A percentile compares a stretch with the other conserved stretches of the same genome.
Conservation (phyloP, 2,888 invertebrate genomes). For the Philhelius pedissequus region DNA sequence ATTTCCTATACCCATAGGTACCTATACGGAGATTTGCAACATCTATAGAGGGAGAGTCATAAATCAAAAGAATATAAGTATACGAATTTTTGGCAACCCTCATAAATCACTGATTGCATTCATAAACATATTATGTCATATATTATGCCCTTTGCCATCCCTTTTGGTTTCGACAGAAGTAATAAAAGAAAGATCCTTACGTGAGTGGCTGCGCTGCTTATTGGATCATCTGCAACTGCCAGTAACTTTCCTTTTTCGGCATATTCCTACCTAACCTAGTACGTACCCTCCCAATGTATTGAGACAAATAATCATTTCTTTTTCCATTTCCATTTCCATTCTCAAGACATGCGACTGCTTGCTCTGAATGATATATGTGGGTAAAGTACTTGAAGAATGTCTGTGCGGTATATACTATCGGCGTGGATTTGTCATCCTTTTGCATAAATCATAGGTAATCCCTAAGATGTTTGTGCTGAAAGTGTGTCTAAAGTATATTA, state of each 20-base stretch:
- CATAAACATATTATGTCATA: constrained; percentile 66
- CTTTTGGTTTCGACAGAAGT: constrained; percentile 43
- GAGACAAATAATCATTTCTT: constrained; percentile 57
- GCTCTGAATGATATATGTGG: constrained; percentile 36
- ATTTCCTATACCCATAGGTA: constrained; percentile 30
- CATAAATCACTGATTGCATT: constrained; percentile 67
- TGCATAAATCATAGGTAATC: constrained; percentile 66
- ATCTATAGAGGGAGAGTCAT: constrained; percentile 29
- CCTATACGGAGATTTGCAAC: constrained; percentile 29
- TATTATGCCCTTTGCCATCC: constrained; percentile 46
- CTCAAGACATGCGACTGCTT: constrained; percentile 30
- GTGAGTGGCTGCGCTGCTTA: constrained; percentile 24
- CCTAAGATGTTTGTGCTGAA: constrained; percentile 48
- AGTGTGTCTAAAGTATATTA: constrained; percentile 61
- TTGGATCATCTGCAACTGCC: constrained; percentile 42
- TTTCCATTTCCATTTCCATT: too few species aligned
- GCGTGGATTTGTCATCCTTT: constrained; percentile 52
- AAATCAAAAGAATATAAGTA: constrained; percentile 56
- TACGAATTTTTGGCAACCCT: constrained; percentile 54
- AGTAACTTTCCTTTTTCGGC: constrained; percentile 6
- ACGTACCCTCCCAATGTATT: constrained; percentile 46
- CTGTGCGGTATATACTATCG: constrained; percentile 29
- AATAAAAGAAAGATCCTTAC: constrained; percentile 24
- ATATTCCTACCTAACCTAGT: too few species aligned
- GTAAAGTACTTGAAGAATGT: constrained; percentile 43